Base-by-base conservation (phyloP, 1,140 invertebrate species). In the Penaeus japonicus region DNA sequence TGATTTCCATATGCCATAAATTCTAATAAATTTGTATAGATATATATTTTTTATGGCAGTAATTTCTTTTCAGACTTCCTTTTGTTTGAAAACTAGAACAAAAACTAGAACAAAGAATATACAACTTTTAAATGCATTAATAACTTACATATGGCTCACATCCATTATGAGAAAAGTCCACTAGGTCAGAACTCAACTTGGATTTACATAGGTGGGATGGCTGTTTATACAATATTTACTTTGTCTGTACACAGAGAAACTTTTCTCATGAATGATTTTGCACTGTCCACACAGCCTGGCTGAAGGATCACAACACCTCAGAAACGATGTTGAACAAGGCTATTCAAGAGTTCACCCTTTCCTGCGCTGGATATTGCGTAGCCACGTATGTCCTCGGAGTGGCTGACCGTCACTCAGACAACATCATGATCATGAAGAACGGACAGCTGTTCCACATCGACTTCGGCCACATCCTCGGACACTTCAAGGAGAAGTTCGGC, bases 401-500 rank as follows among this genome's bases (percentile, higher is more conserved):
- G 47, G 94, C 94, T 62, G 95, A 95, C 91, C 91, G 95, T 75
- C 95, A 95, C 91, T 94, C 93, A 53, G 94, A 95, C 89, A 95
- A 95, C 91, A 94, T 95, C 59, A 95, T 95, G 95, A 92, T 95
- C 20, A 94, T 93, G 55, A 92, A 92, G 85, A 93, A 94, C 89
- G 95, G 95, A 80, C 93, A 92, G 90, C 92, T 95, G 78, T 95
- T 95, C 91, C 95, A 95, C 90, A 95, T 95, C 82, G 95, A 95
- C 91, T 95, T 95, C 92, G 95, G 95, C 30, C 95, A 95, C 90
- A 94, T 95, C 91, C 91, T 95, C 24, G 94, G 95, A 59, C 94
- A 95, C 91, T 94, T 94, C 87, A 95, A 95, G 91, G 94, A 94
- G 90, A 95, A 95, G 91, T 94, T 95, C 92, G 95, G 95, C 18